These are phyloP conservation scores for Thamnaconus septentrionalis DNA, from an alignment of 2,113 vertebrate genomes.

Conservation along the genomic window DNA sequence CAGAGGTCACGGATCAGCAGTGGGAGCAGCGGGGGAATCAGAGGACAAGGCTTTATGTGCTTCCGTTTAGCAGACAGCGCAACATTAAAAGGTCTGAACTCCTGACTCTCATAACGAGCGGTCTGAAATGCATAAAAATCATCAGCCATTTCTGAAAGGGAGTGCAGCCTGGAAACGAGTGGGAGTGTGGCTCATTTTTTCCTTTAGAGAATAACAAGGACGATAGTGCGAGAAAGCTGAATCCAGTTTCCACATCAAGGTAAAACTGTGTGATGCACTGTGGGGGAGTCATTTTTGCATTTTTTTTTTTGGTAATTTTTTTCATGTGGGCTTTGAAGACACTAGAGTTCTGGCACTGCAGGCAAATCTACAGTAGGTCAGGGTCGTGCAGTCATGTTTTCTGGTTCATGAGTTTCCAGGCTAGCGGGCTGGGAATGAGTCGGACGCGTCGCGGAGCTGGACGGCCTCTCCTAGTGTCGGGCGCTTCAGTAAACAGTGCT, in stretches of 20 bases:
- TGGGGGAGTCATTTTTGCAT: slow-evolving; percentile 1
- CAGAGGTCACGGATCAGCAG: slow-evolving; percentile 15
- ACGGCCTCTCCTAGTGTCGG: slow-evolving; percentile 26
- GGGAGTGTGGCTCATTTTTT: neutral
- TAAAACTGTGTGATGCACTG: slow-evolving; percentile 6
- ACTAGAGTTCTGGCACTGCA: slow-evolving; percentile 4
- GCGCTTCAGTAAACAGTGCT: slow-evolving; percentile 32
- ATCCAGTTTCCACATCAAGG: slow-evolving; percentile 11
- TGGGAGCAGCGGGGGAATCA: slow-evolving; percentile 7
- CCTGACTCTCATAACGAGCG: slow-evolving; percentile 25
- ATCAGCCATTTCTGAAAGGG: slow-evolving; percentile 15
- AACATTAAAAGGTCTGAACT: slow-evolving; percentile 8
- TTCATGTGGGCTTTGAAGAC: slow-evolving; percentile 13
- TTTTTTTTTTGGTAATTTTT: neutral
- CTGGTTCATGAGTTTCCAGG: slow-evolving; percentile 48
- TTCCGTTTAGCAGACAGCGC: too few species aligned
- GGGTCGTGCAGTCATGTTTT: slow-evolving; percentile 41
- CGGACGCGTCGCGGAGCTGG: slow-evolving; percentile 21
- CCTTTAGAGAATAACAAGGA: slow-evolving; percentile 13
- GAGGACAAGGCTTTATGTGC: slow-evolving; percentile 11
- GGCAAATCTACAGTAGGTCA: slow-evolving; percentile 34
- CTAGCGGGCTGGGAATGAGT: slow-evolving; percentile 28
- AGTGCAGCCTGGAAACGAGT: slow-evolving; percentile 1
- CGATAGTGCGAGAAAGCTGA: neutral
- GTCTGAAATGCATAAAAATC: slow-evolving; percentile 23